Evolutionary conservation across 2,797 vertebrate genomes (phyloP).

Genomic region (Chiloscyllium punctatum): DNA sequence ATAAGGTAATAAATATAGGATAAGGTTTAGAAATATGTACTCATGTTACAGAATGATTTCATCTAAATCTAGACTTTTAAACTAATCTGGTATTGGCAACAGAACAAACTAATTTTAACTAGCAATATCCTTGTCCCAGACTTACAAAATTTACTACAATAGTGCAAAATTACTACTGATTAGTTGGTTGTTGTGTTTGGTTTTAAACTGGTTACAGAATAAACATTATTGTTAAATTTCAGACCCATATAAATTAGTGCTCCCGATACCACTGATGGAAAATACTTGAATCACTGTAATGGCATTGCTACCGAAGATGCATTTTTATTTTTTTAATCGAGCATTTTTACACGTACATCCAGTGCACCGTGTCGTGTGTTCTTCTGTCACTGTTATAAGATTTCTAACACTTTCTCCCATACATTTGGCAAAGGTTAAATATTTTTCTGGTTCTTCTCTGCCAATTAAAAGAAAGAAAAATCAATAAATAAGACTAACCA

Average conservation of each 20-base stretch:
- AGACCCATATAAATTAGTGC: not conserved
- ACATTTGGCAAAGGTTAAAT: slow-evolving; percentile 25
- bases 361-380: not conserved
- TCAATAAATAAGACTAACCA: not conserved
- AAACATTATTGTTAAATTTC: not conserved
- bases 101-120: not conserved
- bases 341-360: slow-evolving; percentile 27
- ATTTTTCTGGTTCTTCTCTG: slow-evolving; percentile 29
- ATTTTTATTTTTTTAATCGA: not conserved
- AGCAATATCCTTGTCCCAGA: not conserved
- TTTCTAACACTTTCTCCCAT: slow-evolving; percentile 34
- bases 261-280: not conserved
- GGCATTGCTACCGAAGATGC: not conserved
- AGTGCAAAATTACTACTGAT: not conserved
- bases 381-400: slow-evolving; percentile 11
- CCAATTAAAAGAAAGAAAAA: not conserved
- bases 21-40: not conserved
- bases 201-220: too few relatives aligned
- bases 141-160: not conserved
- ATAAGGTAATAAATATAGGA: not conserved
- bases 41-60: not conserved
- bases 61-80: not conserved
- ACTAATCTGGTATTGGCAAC: not conserved
- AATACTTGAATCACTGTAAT: not conserved
- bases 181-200: not conserved